Evolutionary conservation across 2,113 vertebrate genomes (phyloP), one percentile per base, ranked within the genome.

Genomic region (Pongo abelii): DNA sequence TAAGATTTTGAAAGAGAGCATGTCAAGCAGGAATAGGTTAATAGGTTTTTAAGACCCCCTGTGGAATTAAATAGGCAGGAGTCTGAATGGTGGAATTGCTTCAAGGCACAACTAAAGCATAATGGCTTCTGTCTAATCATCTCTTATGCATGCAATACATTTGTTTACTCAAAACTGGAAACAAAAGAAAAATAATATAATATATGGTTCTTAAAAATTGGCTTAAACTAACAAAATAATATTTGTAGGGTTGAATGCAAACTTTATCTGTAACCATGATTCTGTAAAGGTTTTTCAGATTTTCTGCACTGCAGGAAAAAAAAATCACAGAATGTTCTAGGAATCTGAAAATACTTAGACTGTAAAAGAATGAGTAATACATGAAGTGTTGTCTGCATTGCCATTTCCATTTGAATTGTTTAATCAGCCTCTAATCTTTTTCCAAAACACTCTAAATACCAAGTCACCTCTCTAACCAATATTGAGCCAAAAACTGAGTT

Each of bases 321-420:
- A 96, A 81, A 89, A 38, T 90, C 35, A 89, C 69, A 79, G 17
- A 67, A 84, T 87, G 30, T 84, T 87, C 72, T 75, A 92, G 84
- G 74, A 93, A 94, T 86, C 80, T 96, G 48, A 87, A 95, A 91
- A 74, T 88, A 77, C 43, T 92, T 94, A 69, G 72, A 83, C 40
- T 61, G 50, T 89, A 67, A 93, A 75, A 91, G 40, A 89, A 87
- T 77, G 74, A 92, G 50, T 80, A 85, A 94, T 43, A 69, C 78
- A 70, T 32, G 38, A 69, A 96, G 48, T 13, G 2, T 79, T 32
- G n/a, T 89, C 86, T 95, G 43, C 38, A 12, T 52, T 72, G 22
- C 18, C 35, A 20, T 84, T 92, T 90, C 72, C 59, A 25, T 83
- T 67, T 61, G 55, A 84, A 84, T 55, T 81, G 40, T 89, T 86